Evolutionary conservation across 2,113 vertebrate species (phyloP).

Genomic region (Philantomba maxwellii): DNA sequence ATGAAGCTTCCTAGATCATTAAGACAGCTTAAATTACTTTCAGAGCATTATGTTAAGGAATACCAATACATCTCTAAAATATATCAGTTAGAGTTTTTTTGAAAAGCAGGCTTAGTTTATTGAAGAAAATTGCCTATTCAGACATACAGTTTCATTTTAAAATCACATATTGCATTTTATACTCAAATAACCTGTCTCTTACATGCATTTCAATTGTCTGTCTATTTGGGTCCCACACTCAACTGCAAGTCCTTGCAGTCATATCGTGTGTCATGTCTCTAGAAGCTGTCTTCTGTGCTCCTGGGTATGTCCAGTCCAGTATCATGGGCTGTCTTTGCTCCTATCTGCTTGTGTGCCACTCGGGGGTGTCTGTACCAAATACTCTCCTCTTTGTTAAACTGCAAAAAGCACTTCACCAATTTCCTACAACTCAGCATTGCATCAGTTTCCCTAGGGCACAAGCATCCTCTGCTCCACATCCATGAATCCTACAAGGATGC

Average conservation of each 20-base stretch:
- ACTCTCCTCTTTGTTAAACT: neutral
- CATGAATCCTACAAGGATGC: slow-evolving; percentile 31
- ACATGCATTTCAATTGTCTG: neutral
- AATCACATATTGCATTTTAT: neutral
- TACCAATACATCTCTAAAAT: neutral
- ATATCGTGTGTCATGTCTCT: neutral
- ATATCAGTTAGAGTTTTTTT: neutral
- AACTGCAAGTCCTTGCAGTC: neutral
- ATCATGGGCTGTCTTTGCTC: neutral
- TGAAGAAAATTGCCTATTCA: neutral
- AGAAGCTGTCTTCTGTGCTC: neutral
- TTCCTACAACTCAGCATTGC: accelerated
- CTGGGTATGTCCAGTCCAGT: neutral
- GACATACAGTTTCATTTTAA: neutral
- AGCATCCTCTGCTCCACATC: neutral
- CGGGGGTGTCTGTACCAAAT: neutral
- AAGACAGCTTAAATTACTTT: neutral
- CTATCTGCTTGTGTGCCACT: neutral
- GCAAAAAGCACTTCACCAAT: neutral
- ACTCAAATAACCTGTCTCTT: neutral
- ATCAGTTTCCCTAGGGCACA: neutral
- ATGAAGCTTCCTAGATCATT: neutral
- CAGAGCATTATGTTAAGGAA: neutral
- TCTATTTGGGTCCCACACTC: neutral
- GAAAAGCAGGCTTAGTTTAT: neutral